These are phyloP conservation scores for Malurus elegans DNA, from an alignment of 2,113 vertebrate genomes.

Conservation along the genomic window DNA sequence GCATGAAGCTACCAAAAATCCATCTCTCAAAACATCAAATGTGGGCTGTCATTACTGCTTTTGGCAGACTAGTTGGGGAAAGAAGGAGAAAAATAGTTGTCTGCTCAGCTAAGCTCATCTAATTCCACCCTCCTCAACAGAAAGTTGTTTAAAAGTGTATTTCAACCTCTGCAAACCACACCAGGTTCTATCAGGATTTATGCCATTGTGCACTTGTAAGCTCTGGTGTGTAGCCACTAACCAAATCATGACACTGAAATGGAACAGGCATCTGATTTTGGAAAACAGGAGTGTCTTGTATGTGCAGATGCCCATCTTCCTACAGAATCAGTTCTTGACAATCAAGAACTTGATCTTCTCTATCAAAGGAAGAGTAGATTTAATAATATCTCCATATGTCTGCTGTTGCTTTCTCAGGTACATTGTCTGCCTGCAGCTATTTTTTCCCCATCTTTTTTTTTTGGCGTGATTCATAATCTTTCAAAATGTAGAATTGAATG, in stretches of 20 bases:
- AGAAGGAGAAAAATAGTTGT: neutral
- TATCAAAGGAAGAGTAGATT: neutral
- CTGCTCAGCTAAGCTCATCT: neutral
- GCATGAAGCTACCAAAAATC: neutral
- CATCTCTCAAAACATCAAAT: neutral
- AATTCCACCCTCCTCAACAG: neutral
- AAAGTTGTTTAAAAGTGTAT: neutral
- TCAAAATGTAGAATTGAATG: neutral
- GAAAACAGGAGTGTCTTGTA: neutral
- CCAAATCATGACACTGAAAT: neutral
- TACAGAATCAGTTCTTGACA: neutral
- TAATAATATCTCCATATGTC: neutral
- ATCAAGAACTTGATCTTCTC: neutral
- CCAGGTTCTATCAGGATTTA: fast-evolving
- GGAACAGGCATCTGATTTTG: neutral
- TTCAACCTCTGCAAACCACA: neutral
- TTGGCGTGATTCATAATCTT: neutral
- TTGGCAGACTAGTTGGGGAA: neutral
- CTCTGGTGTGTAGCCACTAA: neutral
- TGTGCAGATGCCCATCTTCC: neutral
- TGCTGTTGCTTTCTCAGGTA: slow-evolving; percentile 35
- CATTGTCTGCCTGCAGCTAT: slow-evolving; percentile 15
- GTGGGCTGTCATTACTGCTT: fast-evolving
- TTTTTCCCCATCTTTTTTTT: neutral
- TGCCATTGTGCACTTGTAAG: neutral